Evolutionary conservation across 2,888 invertebrate species (phyloP), one percentile per base, ranked within the genome.

Genomic region (Drosophila colorata): DNA sequence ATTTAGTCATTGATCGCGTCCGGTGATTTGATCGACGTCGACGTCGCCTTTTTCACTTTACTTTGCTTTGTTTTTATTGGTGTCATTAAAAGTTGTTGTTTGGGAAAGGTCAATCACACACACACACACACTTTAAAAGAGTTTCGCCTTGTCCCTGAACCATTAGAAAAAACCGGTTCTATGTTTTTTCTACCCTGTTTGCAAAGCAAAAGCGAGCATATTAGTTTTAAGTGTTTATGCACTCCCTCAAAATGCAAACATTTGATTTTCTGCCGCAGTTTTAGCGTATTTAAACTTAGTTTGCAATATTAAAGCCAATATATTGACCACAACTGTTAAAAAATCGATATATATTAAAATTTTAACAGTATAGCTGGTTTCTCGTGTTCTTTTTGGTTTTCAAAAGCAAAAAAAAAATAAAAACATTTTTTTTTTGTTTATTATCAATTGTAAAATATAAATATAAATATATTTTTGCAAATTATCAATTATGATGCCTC

Each of bases 1-100:
- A 49, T 68, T 82, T 82, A 78, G 63, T 72, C 82, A 82, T 81
- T 82, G 82, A 82, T 83, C 78, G 80, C 78, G 81, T 83, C 79
- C 83, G 81, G 81, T 74, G 69, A 83, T 74, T 81, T 70, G 68
- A 56, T 33, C 44, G 52, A 18, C 57, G 48, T 60, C 41, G 49
- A 37, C 58, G 67, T 78, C 49, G 60, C 57, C 56, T 68, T 52
- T 57, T 68, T 53, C 67, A 65, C 72, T 78, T 68, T 43, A 60
- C 74, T 71, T 74, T 64, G 67, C 57, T 64, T 69, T 76, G 80
- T 73, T 84, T 74, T 84, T 72, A 84, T 82, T 69, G 60, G 69
- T 76, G 78, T 76, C 80, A 80, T 82, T 84, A 78, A 76, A 78
- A 74, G 61, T 65, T 67, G 49, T 66, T 64, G 60, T 75, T 58